Base-by-base conservation (phyloP, 2,113 vertebrate genomes). In the Vidua chalybeata region DNA sequence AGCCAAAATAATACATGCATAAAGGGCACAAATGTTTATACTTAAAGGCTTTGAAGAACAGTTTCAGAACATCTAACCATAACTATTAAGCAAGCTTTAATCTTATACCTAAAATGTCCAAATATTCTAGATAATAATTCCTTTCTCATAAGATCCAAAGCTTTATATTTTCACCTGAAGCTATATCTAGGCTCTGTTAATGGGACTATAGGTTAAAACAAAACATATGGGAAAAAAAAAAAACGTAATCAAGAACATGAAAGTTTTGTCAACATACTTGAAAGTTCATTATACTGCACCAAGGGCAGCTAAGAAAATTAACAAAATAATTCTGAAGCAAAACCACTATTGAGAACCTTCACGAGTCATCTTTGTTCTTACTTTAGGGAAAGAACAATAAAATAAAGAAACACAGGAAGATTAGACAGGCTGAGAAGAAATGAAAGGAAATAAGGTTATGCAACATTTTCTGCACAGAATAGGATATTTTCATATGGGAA, bases 241-340 rank as follows among this genome's bases (percentile, higher is more conserved):
- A 14, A 73, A 7, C 9, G 84, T 89, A 41, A 75, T 56, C 7
- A 89, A 78, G 45, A 58, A 75, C 41, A 71, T 27, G 15, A 15
- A 82, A 72, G 28, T 64, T 94, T 90, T 63, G 52, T 61, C 45
- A 72, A 72, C 21, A 7, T 64, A 84, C 33, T n/a, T 61, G 16
- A 20, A 64, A 69, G n/a, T 35, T 84, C 58, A 62, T 55, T 59
- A 62, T 35, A 41, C 22, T 41, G 18, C 49, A 78, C 12, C 49
- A 91, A 79, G 80, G 28, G 24, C 73, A 78, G 20, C 48, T 49
- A 95, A 66, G 62, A 93, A 96, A 90, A 87, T 51, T 30, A 91
- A 73, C 43, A 56, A 76, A 95, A 72, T 39, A 75, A 83, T 84
- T 90, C 48, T 68, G 71, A 68, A 92, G 13, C n/a, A 86, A 92